Evolutionary conservation across 2,113 vertebrate species (phyloP).

Genomic region (Lepisosteus oculatus): DNA sequence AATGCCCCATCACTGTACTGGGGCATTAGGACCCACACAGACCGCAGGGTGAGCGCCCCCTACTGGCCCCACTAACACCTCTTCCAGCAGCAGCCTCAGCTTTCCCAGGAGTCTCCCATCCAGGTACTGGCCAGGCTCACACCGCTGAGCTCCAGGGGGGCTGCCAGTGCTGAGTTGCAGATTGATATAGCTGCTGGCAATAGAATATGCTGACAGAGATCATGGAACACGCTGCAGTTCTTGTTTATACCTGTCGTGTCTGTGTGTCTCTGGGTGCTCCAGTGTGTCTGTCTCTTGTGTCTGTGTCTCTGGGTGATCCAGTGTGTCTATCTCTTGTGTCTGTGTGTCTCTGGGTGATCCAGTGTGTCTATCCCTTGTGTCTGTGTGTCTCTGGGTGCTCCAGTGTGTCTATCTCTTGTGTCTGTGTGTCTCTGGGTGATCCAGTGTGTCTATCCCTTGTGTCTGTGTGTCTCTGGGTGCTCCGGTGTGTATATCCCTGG

Average conservation of each 20-base stretch:
- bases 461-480: neutral
- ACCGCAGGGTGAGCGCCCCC: too few species aligned
- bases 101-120: too few species aligned
- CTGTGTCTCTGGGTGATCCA: too few species aligned
- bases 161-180: too few species aligned
- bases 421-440: conserved; percentile 36
- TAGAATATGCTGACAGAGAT: too few species aligned
- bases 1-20: too few species aligned
- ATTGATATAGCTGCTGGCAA: too few species aligned
- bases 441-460: conserved; percentile 41
- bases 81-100: too few species aligned
- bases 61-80: too few species aligned
- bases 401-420: neutral
- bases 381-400: conserved; percentile 18
- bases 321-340: neutral
- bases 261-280: conserved; percentile 10
- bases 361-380: conserved; percentile 40
- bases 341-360: conserved; percentile 29
- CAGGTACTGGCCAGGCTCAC: too few species aligned
- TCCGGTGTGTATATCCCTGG: conserved; percentile 16
- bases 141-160: too few species aligned
- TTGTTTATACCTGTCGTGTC: conserved; percentile 28
- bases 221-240: conserved; percentile 38
- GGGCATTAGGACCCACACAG: too few species aligned
- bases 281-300: neutral